A percentile compares a stretch with the other conserved stretches of the same genome.
These are phyloP conservation scores for Euproctis similis DNA, from an alignment of 2,888 invertebrate genomes.

Conservation along the genomic window DNA sequence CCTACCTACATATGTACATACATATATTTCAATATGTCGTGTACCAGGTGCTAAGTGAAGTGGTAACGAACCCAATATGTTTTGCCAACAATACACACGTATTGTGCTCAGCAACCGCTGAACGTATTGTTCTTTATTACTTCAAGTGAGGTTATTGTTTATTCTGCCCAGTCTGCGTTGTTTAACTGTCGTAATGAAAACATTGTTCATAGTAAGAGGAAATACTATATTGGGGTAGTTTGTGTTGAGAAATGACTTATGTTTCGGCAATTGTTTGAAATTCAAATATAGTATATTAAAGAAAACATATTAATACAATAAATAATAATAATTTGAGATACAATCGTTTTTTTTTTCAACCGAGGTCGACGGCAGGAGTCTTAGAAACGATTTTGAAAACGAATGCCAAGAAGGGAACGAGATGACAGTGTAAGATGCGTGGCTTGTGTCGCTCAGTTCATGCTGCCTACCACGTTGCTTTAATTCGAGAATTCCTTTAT, in stretches of 20 bases:
- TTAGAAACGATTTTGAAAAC: too few species aligned
- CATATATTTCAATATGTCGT: not conserved
- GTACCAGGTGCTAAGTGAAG: conserved; percentile 13
- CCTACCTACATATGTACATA: too few species aligned
- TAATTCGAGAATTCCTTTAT: too few species aligned
- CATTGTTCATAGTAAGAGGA: conserved; percentile 1
- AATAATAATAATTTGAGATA: too few species aligned
- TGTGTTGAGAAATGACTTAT: conserved; percentile 3
- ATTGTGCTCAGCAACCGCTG: conserved; percentile 5
- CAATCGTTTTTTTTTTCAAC: too few species aligned
- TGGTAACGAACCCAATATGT: conserved; percentile 10
- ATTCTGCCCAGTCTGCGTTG: not conserved
- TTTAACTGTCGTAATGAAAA: conserved; percentile 5
- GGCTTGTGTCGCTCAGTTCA: too few species aligned
- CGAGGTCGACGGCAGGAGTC: too few species aligned
- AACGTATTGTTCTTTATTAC: conserved; percentile 3
- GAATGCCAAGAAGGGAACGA: too few species aligned
- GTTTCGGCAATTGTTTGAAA: not conserved
- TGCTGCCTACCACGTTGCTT: too few species aligned
- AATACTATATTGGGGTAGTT: conserved; percentile 2
- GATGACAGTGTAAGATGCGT: too few species aligned
- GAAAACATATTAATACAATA: too few species aligned
- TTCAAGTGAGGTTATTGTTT: conserved; percentile 7
- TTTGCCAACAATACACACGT: conserved; percentile 14
- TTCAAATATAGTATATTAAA: too few species aligned